Percentiles rank a stretch among this genome's conserved stretches.
phyloP scores from a whole-genome alignment of 2,113 vertebrate genomes.

The Euleptes europaea region DNA sequence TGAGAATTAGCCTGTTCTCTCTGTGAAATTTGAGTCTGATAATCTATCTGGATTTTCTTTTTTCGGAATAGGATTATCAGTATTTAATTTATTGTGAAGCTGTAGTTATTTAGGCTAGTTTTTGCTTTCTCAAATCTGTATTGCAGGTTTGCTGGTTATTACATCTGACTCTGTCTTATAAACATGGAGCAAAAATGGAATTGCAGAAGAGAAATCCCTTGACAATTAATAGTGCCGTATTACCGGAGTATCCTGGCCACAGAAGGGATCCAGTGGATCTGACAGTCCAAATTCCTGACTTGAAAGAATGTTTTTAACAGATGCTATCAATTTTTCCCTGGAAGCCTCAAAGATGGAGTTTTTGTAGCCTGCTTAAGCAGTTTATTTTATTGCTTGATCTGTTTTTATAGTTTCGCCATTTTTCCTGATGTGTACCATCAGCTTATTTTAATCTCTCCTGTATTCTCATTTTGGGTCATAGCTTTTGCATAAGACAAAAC shows the following conservation, averaged over 20 bases:
- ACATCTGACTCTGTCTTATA: neutral
- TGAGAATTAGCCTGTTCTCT: too few relatives aligned
- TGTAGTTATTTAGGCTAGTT: neutral
- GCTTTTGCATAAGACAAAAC: too few relatives aligned
- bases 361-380: neutral
- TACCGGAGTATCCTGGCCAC: too few relatives aligned
- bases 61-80: too few relatives aligned
- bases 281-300: too few relatives aligned
- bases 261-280: too few relatives aligned
- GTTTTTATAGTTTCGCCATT: neutral
- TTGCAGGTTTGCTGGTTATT: neutral
- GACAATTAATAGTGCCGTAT: neutral
- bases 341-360: too few relatives aligned
- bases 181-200: neutral
- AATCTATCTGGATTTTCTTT: too few relatives aligned
- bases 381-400: neutral
- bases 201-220: neutral
- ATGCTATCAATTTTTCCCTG: too few relatives aligned
- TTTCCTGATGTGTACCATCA: neutral
- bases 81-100: neutral
- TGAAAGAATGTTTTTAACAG: too few relatives aligned
- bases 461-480: neutral
- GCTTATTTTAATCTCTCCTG: neutral
- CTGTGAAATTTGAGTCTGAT: too few relatives aligned
- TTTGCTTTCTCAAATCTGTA: neutral